Evolutionary conservation across 2,797 vertebrate species (phyloP).

Genomic region (Rhinichthys osculus): DNA sequence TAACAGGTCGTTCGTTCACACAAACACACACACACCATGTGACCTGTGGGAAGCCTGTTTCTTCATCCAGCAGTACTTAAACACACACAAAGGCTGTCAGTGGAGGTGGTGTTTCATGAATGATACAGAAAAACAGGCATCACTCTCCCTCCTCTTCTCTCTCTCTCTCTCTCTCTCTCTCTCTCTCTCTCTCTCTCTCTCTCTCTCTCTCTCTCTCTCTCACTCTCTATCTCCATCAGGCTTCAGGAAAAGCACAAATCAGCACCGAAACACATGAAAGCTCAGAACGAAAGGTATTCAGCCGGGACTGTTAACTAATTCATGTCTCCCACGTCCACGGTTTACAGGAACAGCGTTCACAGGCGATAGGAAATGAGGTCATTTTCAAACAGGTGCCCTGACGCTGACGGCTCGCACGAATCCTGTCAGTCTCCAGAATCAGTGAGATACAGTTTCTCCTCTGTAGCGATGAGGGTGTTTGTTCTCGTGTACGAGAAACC

Average conservation of each 20-base stretch:
- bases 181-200: no score
- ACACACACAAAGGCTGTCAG: no score
- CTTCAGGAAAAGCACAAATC: constrained; percentile 13
- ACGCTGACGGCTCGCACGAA: neutral
- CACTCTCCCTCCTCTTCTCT: neutral
- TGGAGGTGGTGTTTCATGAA: no score
- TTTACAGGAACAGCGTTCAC: neutral
- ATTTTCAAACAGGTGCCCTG: neutral
- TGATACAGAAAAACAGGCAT: neutral
- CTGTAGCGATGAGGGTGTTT: neutral
- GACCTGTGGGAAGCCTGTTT: constrained; percentile 14
- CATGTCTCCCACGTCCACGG: constrained; percentile 5
- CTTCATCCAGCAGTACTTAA: neutral
- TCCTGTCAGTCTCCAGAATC: constrained; percentile 4
- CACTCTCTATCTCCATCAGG: neutral
- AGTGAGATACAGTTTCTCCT: neutral
- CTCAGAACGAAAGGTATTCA: constrained; percentile 18
- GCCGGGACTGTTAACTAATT: neutral
- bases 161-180: neutral
- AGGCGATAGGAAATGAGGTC: neutral
- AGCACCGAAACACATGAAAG: neutral
- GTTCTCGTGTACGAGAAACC: neutral
- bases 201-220: no score
- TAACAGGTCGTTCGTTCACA: neutral
- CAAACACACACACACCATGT: neutral